phyloP scores from a whole-genome alignment of 2,113 vertebrate genomes.

The Oryzias celebensis region DNA sequence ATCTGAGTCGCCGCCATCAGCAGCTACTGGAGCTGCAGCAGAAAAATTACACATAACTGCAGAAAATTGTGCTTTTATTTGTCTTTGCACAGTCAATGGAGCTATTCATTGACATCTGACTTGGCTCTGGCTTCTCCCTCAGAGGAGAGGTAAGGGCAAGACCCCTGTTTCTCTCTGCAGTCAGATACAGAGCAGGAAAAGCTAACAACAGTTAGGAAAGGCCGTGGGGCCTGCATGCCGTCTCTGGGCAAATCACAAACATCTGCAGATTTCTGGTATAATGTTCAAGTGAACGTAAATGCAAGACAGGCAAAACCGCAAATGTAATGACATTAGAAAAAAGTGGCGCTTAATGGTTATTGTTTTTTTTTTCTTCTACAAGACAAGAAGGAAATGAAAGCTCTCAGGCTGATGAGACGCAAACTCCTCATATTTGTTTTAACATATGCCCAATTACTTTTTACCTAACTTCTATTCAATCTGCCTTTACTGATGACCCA shows the following conservation, averaged over 20 bases:
- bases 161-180: slow-evolving; percentile 21
- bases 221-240: slow-evolving; percentile 3
- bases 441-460: no score
- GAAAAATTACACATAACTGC: slow-evolving; percentile 63
- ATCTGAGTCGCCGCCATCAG: slow-evolving; percentile 27
- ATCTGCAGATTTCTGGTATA: slow-evolving; percentile 11
- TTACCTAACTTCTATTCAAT: no score
- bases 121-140: slow-evolving; percentile 41
- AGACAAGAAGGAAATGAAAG: background rate
- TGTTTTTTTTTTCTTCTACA: slow-evolving; percentile 10
- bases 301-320: background rate
- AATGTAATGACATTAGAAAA: background rate
- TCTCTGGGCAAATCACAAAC: slow-evolving; percentile 17
- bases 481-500: no score
- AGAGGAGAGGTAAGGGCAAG: slow-evolving; percentile 25
- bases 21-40: slow-evolving; percentile 35
- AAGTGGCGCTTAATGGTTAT: background rate
- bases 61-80: slow-evolving; percentile 62
- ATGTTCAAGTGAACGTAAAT: slow-evolving; percentile 1
- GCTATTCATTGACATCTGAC: slow-evolving; percentile 63
- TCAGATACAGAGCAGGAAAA: slow-evolving; percentile 33
- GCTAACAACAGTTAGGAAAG: slow-evolving; percentile 32
- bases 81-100: slow-evolving; percentile 65
- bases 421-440: slow-evolving; percentile 32
- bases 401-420: slow-evolving; percentile 1